Evolutionary conservation across 1,140 invertebrate species (phyloP), one percentile per base, ranked within the genome.

Genomic region (Geopemphigus sp.): DNA sequence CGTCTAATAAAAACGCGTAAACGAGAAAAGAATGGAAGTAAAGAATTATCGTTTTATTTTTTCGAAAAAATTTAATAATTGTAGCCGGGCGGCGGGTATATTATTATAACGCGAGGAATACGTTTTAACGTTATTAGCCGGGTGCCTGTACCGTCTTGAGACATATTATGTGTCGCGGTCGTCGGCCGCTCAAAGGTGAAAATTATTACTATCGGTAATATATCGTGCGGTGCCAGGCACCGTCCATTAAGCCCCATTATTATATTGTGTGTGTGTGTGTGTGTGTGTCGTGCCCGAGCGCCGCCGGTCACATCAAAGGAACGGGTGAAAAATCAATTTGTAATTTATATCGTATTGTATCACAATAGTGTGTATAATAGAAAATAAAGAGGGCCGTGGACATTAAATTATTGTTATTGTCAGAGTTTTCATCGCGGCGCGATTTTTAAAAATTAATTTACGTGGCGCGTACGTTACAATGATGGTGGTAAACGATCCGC

Each of bases 291-390:
- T 56, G 53, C 53, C 17, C 45, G 32, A 66, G 53, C 53, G 70
- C 50, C 50, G 70, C 70, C 70, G 70, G 70, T 73, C 50, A 73
- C 70, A 73, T 73, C 70, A 73, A 73, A 73, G 26, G 53, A 57
- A 45, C 32, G 63, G 63, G 63, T 73, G 47, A 22, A 29, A 73
- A 73, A 73, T 73, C 70, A 73, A 73, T 73, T 56, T 73, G n/a
- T 66, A 61, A 56, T 56, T 56, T 26, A 26, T 59, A 22, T n/a
- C n/a, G 61, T 17, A 61, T 39, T 26, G 59, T 61, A 50, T 61
- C 1, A 50, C 12, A 50, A 50, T 50, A 50, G 12, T 50, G 12
- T 50, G 11, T 50, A 50, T 50, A 50, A 50, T 50, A 6, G 47
- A 14, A 50, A 6, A 50, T 50, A 61, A 61, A 61, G 59, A 61